Evolutionary conservation across 2,113 vertebrate species (phyloP).

Genomic region (Talpa occidentalis): DNA sequence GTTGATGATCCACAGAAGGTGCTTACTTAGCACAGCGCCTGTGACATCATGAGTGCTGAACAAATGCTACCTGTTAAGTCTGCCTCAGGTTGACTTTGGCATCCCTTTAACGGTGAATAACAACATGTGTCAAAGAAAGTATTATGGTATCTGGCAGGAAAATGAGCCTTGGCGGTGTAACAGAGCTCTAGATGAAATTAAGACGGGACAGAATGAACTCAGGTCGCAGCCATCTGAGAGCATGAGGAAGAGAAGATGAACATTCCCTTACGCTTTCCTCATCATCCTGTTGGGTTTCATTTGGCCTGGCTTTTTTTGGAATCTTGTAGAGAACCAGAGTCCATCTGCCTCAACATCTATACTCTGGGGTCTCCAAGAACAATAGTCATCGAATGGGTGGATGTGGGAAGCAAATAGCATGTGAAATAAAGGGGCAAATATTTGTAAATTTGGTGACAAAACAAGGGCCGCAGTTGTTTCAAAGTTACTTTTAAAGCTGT

Average conservation of each 20-base stretch:
- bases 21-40: not conserved
- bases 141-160: not conserved
- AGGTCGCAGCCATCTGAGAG: not conserved
- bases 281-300: not conserved
- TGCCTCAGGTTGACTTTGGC: not conserved
- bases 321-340: not conserved
- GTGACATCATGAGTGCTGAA: not conserved
- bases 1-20: not conserved
- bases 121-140: not conserved
- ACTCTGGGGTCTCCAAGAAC: not conserved
- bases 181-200: not conserved
- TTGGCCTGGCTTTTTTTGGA: not conserved
- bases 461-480: not conserved
- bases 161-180: not conserved
- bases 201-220: not conserved
- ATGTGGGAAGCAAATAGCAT: not conserved
- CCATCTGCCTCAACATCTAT: not conserved
- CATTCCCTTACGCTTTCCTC: not conserved
- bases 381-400: accelerated
- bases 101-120: not conserved
- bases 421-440: not conserved
- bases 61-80: not conserved
- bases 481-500: not conserved
- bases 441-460: not conserved
- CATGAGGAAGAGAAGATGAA: not conserved